Percentiles rank a stretch among this genome's conserved stretches.
Evolutionary conservation across 2,888 invertebrate species (phyloP).

Genomic region (Harpalus rubripes): DNA sequence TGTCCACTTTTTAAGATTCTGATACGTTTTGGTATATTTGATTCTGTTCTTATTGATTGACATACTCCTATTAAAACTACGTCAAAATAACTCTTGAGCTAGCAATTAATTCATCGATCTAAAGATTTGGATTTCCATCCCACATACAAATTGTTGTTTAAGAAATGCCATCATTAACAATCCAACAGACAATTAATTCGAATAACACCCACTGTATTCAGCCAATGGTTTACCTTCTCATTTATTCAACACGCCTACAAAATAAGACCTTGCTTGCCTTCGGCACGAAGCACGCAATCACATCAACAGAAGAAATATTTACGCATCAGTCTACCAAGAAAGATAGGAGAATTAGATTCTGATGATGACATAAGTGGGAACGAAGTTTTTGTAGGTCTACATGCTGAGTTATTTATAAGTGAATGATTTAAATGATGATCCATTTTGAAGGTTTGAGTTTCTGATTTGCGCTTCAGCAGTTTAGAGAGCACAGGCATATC

Average conservation of each 20-base stretch:
- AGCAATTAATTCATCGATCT: neutral
- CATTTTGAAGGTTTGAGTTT: too few relatives aligned
- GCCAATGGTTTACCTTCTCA: slow-evolving; percentile 45
- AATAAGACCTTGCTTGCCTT: neutral
- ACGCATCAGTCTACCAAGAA: neutral
- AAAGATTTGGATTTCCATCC: neutral
- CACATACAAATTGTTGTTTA: slow-evolving; percentile 36
- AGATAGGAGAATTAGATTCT: neutral
- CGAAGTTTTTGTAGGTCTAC: neutral
- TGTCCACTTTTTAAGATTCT: too few relatives aligned
- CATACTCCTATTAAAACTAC: too few relatives aligned
- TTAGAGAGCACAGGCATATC: too few relatives aligned
- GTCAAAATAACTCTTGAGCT: too few relatives aligned
- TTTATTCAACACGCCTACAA: slow-evolving; percentile 43
- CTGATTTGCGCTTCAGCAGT: too few relatives aligned
- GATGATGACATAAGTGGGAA: neutral
- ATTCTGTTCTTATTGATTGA: too few relatives aligned
- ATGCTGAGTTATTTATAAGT: too few relatives aligned
- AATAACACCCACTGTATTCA: slow-evolving; percentile 21
- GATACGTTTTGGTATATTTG: too few relatives aligned
- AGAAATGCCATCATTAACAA: slow-evolving; percentile 36
- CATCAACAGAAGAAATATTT: slow-evolving; percentile 4
- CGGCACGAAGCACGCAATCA: slow-evolving; percentile 9
- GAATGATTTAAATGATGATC: too few relatives aligned
- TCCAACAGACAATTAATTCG: slow-evolving; percentile 37